Percentiles rank a stretch among this genome's conserved stretches.
These are phyloP conservation scores for Ptilorrhoa leucosticta DNA, from an alignment of 2,113 vertebrate genomes.

Conservation along the genomic window DNA sequence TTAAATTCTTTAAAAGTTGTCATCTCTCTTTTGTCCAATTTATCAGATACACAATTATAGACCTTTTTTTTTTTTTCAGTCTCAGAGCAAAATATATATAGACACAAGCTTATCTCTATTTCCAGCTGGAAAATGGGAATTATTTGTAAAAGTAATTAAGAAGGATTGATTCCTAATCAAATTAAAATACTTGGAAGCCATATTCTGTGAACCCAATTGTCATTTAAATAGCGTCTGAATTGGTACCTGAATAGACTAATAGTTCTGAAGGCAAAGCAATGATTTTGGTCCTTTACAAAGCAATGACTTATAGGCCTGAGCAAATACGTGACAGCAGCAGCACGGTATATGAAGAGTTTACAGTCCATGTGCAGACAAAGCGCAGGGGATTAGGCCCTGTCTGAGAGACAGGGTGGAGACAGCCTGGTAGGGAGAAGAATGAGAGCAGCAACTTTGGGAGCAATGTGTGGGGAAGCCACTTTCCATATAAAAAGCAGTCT, in stretches of 20 bases:
- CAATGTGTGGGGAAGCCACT: background rate
- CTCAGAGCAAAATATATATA: background rate
- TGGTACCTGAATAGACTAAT: constrained; percentile 26
- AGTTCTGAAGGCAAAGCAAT: background rate
- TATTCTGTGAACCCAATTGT: constrained; percentile 34
- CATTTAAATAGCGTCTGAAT: constrained; percentile 15
- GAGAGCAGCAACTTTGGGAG: background rate
- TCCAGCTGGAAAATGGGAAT: constrained; percentile 58
- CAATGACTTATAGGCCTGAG: background rate
- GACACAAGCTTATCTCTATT: constrained; percentile 37
- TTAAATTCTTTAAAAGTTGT: constrained; percentile 49
- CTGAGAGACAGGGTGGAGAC: background rate
- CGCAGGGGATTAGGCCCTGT: background rate
- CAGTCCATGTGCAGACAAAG: background rate
- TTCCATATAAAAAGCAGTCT: background rate
- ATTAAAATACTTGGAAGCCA: constrained; percentile 44
- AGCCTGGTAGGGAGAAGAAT: background rate
- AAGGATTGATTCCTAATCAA: constrained; percentile 46
- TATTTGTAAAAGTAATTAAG: constrained; percentile 62
- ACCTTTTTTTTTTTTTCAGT: background rate
- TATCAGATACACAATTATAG: constrained; percentile 25
- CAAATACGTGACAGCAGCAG: background rate
- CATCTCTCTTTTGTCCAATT: constrained; percentile 20
- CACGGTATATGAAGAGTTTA: background rate
- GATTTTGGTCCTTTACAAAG: background rate